Evolutionary conservation across 2,888 invertebrate genomes (phyloP), one percentile per base, ranked within the genome.

Genomic region (Psylliodes chrysocephalus): DNA sequence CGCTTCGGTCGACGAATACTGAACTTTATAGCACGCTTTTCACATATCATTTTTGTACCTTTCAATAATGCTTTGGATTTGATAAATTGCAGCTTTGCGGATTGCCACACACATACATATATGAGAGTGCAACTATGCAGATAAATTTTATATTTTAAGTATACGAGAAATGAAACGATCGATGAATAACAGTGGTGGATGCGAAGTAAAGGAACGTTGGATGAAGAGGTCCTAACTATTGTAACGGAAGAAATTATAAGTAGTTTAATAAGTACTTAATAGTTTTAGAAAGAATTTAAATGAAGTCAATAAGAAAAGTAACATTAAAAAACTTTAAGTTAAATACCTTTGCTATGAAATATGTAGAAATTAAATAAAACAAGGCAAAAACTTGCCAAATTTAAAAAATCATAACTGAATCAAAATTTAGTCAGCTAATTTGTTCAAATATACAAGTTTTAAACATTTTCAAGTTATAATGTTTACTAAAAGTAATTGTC

Each of bases 11-110:
- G 35, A 38, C 52, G 54, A 40, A 15, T 40, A 2, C 49, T 51
- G 28, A 52, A 63, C 46, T 66, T 63, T 60, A 63, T 47, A 57
- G 53, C 53, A 10, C 56, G 56, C 56, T 57, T 51, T 61, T 60
- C 49, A 42, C 56, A 53, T 56, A 59, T 60, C 60, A 63, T 56
- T 60, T 55, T 63, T 42, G 38, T 63, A 57, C 57, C 62, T 55
- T 49, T 44, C 40, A 56, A 66, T 66, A 63, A 66, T 63, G 59
- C 52, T 52, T 44, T 35, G 56, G 66, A 56, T 66, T 66, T 63
- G 51, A 63, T 66, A 63, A 66, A 66, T 63, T 63, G 63, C 57
- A 46, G 54, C 53, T 63, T 66, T 60, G 60, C 55, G 47, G 56
- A 60, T 63, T 60, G 35, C 30, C 60, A 46, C 51, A 25, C 40